phyloP scores from a whole-genome alignment of 2,113 vertebrate genomes.

The Perca schrenkii region DNA sequence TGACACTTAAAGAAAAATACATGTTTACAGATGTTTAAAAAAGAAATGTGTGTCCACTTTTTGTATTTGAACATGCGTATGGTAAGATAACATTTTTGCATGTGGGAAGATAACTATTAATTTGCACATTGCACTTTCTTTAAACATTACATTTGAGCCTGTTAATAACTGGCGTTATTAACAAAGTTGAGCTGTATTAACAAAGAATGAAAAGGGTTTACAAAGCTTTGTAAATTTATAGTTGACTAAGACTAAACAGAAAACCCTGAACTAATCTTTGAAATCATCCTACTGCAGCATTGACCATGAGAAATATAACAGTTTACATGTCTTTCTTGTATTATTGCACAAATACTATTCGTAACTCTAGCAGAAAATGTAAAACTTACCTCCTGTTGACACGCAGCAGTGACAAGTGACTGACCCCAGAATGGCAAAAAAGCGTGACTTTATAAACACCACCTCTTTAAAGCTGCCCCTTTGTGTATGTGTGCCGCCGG shows the following conservation, averaged over 20 bases:
- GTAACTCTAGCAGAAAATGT: conserved; percentile 22
- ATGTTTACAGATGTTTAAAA: background rate
- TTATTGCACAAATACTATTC: conserved; percentile 3
- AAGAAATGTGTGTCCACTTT: too few relatives aligned
- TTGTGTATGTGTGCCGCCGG: conserved; percentile 32
- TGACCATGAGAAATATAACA: conserved; percentile 2
- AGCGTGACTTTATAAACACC: conserved; percentile 73
- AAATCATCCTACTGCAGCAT: background rate
- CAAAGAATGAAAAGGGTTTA: background rate
- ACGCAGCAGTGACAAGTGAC: conserved; percentile 52
- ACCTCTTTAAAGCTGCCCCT: conserved; percentile 53
- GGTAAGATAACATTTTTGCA: too few relatives aligned
- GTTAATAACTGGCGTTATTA: too few relatives aligned
- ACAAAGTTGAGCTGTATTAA: too few relatives aligned
- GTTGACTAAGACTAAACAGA: background rate
- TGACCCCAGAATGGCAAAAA: conserved; percentile 60
- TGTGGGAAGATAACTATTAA: too few relatives aligned
- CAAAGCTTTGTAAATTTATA: background rate
- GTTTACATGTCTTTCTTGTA: conserved; percentile 17
- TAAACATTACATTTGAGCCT: too few relatives aligned
- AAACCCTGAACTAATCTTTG: background rate
- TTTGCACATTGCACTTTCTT: too few relatives aligned
- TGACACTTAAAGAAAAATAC: background rate
- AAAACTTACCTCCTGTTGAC: conserved; percentile 74
- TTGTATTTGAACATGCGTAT: too few relatives aligned